Evolutionary conservation across 2,888 invertebrate species (phyloP), one percentile per base, ranked within the genome.

Genomic region (Horisme vitalbata): DNA sequence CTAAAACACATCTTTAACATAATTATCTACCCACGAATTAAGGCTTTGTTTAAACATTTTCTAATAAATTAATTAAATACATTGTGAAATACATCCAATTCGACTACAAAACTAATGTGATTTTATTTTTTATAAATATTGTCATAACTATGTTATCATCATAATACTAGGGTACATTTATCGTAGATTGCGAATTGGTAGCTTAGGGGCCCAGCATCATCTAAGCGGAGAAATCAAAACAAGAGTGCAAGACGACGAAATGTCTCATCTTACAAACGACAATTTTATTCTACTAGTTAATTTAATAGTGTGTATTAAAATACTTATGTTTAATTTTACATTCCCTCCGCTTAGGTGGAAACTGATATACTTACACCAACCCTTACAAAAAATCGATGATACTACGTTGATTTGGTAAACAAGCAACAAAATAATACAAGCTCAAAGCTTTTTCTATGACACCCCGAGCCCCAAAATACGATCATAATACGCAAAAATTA

Each of bases 111-210:
- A 31, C 38, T 41, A 49, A 32, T 43, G 38, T 41, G 41, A 45
- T 50, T 47, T 39, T 35, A 24, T 38, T n/a, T 39, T 55, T 47
- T 31, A 52, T 48, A 44, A 52, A 55, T 45, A 43, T 54, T 59
- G 55, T 56, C 54, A 48, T 55, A 52, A 32, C 5, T 43, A 47
- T 44, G 51, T 45, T 45, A 27, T 36, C 39, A 38, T 48, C 45
- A 35, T 41, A 50, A 41, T 44, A 47, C 41, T 48, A 48, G 10
- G 31, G 23, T 45, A 44, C 26, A 47, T 7, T 38, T 18, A 38
- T 38, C 36, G 21, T 12, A 9, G 18, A 49, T 15, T 23, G 15
- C 28, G 30, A 23, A 35, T 15, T 23, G 23, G 30, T 7, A 24
- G 12, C 11, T 3, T n/a, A 23, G 18, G 11, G 6, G n/a, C 4